Evolutionary conservation across 1,140 invertebrate genomes (phyloP).

Genomic region (Telenomus remus): DNA sequence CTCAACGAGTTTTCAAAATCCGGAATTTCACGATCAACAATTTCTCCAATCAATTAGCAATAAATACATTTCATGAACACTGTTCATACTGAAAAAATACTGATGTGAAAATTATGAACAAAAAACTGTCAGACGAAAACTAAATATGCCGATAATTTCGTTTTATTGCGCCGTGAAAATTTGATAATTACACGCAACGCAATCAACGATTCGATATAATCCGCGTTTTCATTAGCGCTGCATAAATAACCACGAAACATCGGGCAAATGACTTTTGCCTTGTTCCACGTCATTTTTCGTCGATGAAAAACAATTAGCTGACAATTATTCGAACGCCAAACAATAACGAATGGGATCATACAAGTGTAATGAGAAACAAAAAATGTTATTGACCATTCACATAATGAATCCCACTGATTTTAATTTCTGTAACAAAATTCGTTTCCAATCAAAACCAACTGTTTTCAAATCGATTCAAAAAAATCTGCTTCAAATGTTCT

Average conservation of each 20-base stretch:
- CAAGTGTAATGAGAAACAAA: conserved; percentile 15
- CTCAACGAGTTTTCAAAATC: conserved; percentile 2
- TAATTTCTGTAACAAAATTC: conserved; percentile 6
- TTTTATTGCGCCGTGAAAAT: neutral
- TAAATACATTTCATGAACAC: no score
- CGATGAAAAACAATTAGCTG: conserved; percentile 11
- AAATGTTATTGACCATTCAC: no score
- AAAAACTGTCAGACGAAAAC: no score
- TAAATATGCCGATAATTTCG: no score
- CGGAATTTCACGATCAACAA: neutral
- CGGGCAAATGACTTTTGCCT: conserved; percentile 33
- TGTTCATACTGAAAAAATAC: no score
- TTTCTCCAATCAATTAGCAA: no score
- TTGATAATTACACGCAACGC: conserved; percentile 22
- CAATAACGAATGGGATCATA: conserved; percentile 18
- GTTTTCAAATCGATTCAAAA: no score
- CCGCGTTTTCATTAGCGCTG: conserved; percentile 26
- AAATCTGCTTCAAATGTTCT: no score
- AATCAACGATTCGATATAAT: conserved; percentile 30
- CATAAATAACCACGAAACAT: conserved; percentile 38
- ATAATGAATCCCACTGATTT: no score
- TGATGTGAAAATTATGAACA: no score
- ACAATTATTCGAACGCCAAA: conserved; percentile 31
- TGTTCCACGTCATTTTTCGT: conserved; percentile 1
- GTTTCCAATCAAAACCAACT: neutral